Evolutionary conservation across 1,140 invertebrate genomes (phyloP).

Genomic region (Drosophila micromelanica): DNA sequence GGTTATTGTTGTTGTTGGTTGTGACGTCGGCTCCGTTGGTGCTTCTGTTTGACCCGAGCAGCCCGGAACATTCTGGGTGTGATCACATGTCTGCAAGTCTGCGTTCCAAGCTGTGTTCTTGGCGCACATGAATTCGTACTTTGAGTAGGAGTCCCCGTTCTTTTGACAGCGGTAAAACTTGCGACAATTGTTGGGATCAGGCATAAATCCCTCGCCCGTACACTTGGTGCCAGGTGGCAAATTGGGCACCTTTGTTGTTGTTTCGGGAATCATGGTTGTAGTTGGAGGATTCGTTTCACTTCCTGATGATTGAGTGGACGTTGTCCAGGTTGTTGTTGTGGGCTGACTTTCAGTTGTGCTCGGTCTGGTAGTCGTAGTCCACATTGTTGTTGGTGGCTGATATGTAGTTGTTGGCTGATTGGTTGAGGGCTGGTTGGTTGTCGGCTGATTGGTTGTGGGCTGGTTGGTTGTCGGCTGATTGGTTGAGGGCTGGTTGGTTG

Average conservation of each 20-base stretch:
- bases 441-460: not conserved
- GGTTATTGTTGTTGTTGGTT: constrained; percentile 25
- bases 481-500: constrained; percentile 8
- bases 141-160: constrained; percentile 80
- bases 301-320: constrained; percentile 27
- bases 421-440: not conserved
- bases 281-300: constrained; percentile 29
- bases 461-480: not conserved
- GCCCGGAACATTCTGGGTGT: constrained; percentile 49
- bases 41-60: constrained; percentile 42
- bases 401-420: constrained; percentile 14
- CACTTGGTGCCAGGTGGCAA: constrained; percentile 78
- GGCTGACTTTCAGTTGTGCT: constrained; percentile 15
- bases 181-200: constrained; percentile 86
- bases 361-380: not conserved
- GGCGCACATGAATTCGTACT: constrained; percentile 82
- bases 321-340: constrained; percentile 47
- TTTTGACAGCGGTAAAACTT: constrained; percentile 86
- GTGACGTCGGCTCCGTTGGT: constrained; percentile 37
- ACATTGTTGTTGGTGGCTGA: constrained; percentile 15
- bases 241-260: constrained; percentile 60
- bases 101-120: constrained; percentile 85
- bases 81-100: constrained; percentile 82
- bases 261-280: constrained; percentile 38
- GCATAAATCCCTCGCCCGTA: constrained; percentile 87